Evolutionary conservation across 2,888 invertebrate genomes (phyloP), one percentile per base, ranked within the genome.

Genomic region (Amphipoea oculea): DNA sequence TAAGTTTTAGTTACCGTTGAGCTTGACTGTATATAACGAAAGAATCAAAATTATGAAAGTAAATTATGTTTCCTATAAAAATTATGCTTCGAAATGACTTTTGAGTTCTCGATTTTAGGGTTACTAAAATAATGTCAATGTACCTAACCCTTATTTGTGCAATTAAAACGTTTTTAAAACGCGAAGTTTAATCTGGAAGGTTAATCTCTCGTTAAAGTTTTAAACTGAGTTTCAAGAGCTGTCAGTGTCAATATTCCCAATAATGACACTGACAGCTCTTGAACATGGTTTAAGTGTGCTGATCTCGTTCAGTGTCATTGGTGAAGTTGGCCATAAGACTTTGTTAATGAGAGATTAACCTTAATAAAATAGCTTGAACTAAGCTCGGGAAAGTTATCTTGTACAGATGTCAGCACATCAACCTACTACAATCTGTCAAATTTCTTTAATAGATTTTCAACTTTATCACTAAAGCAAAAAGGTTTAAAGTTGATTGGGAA

Each of bases 1-100:
- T 63, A 62, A 57, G 51, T 66, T 57, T 62, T 68, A 2, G 36
- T 69, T 70, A 48, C 42, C 36, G 17, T 17, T 20, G 20, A 69
- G 7, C 11, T 51, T 74, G 12, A 66, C 29, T 54, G 29, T 69
- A 29, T 3, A 29, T 62, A 62, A 7, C 6, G 62, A 62, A 62
- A 29, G 2, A 62, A 62, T 17, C 17, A 62, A 29, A 7, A 17
- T 62, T 17, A 40, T 51, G 42, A 60, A 20, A 29, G 20, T 29
- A 29, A 73, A 60, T 71, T 42, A 45, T n/a, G 23, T 65, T 79
- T 79, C 51, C 3, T 60, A 11, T 48, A n/a, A n/a, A n/a, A n/a
- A 45, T 45, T 62, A 4, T 20, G 29, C n/a, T 67, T 67, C 4
- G 29, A 29, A 54, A 29, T 36, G 4, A 1, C 4, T 54, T 78